Conservation (phyloP, 1,140 invertebrate species). For the Zaprionus taronus region DNA sequence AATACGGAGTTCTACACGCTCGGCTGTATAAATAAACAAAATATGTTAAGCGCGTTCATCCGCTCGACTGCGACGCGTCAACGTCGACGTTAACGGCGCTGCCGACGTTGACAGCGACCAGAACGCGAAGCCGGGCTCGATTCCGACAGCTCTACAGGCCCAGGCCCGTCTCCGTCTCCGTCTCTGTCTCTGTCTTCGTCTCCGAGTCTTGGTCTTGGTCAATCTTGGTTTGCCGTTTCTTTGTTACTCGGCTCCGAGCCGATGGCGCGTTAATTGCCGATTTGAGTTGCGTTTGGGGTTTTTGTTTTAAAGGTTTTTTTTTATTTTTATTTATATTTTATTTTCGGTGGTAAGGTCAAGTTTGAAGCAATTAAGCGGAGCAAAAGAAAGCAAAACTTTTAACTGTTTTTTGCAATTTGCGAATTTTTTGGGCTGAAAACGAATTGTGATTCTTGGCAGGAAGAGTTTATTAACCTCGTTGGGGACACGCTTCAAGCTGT, state of each 20-base stretch:
- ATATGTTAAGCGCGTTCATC: conserved; percentile 56
- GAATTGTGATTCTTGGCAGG: conserved; percentile 47
- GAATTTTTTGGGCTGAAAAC: conserved; percentile 22
- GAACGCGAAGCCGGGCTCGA: conserved; percentile 33
- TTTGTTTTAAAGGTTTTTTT: conserved; percentile 17
- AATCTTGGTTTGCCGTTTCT: conserved; percentile 43
- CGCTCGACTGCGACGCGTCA: conserved; percentile 46
- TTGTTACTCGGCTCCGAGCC: conserved; percentile 41
- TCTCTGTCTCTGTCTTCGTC: conserved; percentile 27
- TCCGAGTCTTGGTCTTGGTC: conserved; percentile 35
- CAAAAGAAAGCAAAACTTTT: conserved; percentile 76
- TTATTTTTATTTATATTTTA: conserved; percentile 41
- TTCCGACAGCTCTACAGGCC: conserved; percentile 4
- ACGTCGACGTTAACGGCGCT: conserved; percentile 29
- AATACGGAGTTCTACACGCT: conserved; percentile 79
- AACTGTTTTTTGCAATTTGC: conserved; percentile 34
- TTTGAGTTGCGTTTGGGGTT: conserved; percentile 51
- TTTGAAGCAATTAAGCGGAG: conserved; percentile 62
- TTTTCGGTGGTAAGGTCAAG: conserved; percentile 78
- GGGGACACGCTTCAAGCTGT: conserved; percentile 45
- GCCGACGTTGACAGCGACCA: conserved; percentile 35
- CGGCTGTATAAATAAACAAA: conserved; percentile 84
- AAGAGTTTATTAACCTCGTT: conserved; percentile 77
- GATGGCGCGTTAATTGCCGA: conserved; percentile 64
- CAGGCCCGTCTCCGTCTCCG: conserved; percentile 29